Percentiles rank a stretch among this genome's conserved stretches.
phyloP scores from a whole-genome alignment of 2,888 invertebrate species.

The Megastigmus dorsalis region DNA sequence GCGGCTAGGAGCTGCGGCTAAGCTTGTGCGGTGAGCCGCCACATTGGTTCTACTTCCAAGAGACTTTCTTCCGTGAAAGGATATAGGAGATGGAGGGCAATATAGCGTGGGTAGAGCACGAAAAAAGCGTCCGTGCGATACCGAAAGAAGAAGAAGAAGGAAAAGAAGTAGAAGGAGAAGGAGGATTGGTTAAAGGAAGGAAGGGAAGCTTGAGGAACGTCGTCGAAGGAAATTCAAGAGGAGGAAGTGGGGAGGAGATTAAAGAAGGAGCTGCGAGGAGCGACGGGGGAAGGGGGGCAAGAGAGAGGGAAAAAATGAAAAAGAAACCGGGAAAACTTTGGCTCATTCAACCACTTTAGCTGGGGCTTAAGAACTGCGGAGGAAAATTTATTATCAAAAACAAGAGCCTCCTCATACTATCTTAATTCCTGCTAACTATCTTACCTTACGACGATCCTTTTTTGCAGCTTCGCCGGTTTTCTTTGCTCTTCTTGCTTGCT shows the following conservation, averaged over 20 bases:
- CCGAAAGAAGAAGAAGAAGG: constrained; percentile 8
- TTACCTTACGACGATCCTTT: constrained; percentile 37
- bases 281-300: constrained; percentile 28
- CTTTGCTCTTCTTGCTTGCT: not conserved
- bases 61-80: constrained; percentile 14
- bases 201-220: constrained; percentile 8
- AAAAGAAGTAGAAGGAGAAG: no score
- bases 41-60: constrained; percentile 35
- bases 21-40: constrained; percentile 3
- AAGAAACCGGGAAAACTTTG: constrained; percentile 42
- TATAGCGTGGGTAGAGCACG: not conserved
- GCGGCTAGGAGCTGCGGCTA: no score
- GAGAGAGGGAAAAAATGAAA: constrained; percentile 17
- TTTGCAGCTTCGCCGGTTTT: not conserved
- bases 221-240: constrained; percentile 40
- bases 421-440: constrained; percentile 62
- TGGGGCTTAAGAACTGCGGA: constrained; percentile 52
- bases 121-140: constrained; percentile 34
- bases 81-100: constrained; percentile 5
- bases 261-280: no score
- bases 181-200: constrained; percentile 13
- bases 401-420: constrained; percentile 59
- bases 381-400: constrained; percentile 63
- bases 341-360: constrained; percentile 57
- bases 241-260: constrained; percentile 19